Conservation (phyloP, 2,888 invertebrate species). For the Cecidostiba fungosa region DNA sequence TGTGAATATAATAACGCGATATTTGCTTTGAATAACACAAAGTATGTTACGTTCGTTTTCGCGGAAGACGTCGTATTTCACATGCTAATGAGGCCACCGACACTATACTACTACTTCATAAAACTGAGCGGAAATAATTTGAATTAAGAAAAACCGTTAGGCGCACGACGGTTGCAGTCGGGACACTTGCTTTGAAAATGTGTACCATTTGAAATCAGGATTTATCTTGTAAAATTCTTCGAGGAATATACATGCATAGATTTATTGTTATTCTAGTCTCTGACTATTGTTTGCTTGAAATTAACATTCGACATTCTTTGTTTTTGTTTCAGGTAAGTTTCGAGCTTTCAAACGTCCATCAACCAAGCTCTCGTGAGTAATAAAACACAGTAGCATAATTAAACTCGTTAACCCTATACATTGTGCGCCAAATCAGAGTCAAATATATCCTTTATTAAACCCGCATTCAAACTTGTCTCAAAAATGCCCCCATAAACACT, state of each 20-base stretch:
- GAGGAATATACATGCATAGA: background rate
- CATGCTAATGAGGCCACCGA: background rate
- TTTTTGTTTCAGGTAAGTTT: conserved; percentile 1
- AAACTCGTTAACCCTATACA: too few species aligned
- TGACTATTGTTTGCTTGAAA: too few species aligned
- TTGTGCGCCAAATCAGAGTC: too few species aligned
- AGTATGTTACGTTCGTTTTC: background rate
- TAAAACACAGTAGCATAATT: too few species aligned
- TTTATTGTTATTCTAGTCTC: too few species aligned
- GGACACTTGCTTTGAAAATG: background rate
- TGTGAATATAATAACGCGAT: background rate
- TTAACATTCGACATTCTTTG: background rate
- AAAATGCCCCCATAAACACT: background rate
- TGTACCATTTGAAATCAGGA: background rate
- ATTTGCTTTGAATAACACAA: background rate
- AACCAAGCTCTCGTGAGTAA: background rate
- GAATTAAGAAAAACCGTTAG: background rate
- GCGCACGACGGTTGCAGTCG: background rate
- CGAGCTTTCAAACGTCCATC: background rate
- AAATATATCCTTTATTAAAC: background rate
- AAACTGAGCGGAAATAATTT: conserved; percentile 1
- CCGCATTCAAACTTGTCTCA: background rate
- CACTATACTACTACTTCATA: background rate
- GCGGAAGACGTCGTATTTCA: background rate
- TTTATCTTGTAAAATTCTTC: background rate